phyloP scores from a whole-genome alignment of 2,797 vertebrate species.

The Anniella stebbinsi region DNA sequence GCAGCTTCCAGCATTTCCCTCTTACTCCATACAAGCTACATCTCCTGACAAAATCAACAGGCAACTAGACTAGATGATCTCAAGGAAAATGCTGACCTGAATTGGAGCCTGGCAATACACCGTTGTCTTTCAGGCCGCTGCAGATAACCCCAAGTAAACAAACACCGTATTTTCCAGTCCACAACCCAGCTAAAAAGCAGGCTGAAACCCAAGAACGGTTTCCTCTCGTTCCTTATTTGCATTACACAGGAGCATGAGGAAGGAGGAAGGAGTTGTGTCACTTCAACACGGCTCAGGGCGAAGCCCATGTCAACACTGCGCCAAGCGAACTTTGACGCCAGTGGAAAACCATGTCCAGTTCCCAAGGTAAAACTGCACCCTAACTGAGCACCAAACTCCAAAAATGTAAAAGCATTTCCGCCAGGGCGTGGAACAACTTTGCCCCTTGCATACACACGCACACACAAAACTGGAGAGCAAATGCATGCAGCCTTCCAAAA shows the following conservation, averaged over 20 bases:
- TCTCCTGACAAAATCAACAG: neutral
- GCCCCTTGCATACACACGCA: neutral
- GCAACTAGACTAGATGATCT: neutral
- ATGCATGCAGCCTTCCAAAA: neutral
- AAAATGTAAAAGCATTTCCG: neutral
- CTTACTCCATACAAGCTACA: neutral
- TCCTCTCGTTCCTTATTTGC: neutral
- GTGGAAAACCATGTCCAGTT: rapidly evolving
- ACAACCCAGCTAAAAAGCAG: rapidly evolving
- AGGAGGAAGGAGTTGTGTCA: neutral
- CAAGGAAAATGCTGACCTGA: neutral
- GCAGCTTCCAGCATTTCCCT: no score
- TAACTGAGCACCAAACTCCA: neutral
- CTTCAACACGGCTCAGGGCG: neutral
- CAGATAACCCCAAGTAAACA: neutral
- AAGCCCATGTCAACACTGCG: rapidly evolving
- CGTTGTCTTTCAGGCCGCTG: neutral
- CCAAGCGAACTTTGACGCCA: rapidly evolving
- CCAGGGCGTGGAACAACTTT: no score
- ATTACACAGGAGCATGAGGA: neutral
- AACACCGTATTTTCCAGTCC: neutral
- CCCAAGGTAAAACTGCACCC: neutral
- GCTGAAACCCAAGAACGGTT: constrained; percentile 14
- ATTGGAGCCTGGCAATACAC: neutral
- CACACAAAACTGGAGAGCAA: neutral